Percentiles rank a stretch among this genome's conserved stretches.
Evolutionary conservation across 1,140 invertebrate genomes (phyloP).

Genomic region (Littorina saxatilis): DNA sequence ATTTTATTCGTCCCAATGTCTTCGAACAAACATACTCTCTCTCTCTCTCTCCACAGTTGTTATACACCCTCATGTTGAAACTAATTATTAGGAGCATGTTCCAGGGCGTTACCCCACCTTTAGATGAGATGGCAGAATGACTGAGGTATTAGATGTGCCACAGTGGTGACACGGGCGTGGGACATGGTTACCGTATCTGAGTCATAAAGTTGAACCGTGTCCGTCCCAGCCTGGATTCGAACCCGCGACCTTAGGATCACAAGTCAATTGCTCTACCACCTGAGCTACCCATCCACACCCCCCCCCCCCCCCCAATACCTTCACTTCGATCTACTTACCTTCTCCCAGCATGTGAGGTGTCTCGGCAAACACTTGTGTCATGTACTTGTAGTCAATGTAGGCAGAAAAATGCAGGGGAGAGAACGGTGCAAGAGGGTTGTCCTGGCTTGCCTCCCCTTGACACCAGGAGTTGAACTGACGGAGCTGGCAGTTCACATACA

Average conservation of each 20-base stretch:
- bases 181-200: too few species aligned
- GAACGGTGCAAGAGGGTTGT: constrained; percentile 50
- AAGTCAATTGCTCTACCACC: too few species aligned
- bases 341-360: constrained; percentile 81
- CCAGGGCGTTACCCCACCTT: neutral
- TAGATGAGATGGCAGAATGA: neutral
- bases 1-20: too few species aligned
- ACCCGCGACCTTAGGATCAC: too few species aligned
- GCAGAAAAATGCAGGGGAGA: constrained; percentile 78
- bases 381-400: constrained; percentile 92
- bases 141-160: neutral
- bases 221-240: too few species aligned
- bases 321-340: constrained; percentile 18
- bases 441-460: constrained; percentile 24
- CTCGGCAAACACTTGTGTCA: constrained; percentile 82
- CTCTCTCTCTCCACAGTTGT: too few species aligned
- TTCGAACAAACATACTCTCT: too few species aligned
- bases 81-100: neutral
- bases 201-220: too few species aligned
- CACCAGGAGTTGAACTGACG: constrained; percentile 56
- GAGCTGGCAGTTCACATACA: constrained; percentile 52
- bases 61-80: too few species aligned
- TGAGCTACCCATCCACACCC: too few species aligned
- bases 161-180: too few species aligned
- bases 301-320: too few species aligned